Evolutionary conservation across 2,113 vertebrate genomes (phyloP).

Genomic region (Manacus vitellinus): DNA sequence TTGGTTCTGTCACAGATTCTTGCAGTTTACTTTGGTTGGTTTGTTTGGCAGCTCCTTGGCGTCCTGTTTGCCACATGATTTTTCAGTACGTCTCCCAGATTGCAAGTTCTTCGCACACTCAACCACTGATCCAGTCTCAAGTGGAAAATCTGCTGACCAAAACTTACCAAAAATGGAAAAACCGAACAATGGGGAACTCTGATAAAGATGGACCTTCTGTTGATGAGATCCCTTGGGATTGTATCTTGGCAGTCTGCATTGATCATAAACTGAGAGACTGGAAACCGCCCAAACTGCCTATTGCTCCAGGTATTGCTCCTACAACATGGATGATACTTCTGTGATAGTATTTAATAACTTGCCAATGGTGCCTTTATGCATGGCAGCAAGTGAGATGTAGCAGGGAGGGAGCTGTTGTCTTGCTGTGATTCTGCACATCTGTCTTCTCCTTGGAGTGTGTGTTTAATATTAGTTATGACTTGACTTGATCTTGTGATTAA

Average conservation of each 20-base stretch:
- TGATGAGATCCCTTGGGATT: constrained; percentile 86
- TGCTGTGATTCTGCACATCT: background rate
- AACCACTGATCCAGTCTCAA: constrained; percentile 87
- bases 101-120: constrained; percentile 75
- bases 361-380: background rate
- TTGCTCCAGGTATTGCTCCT: constrained; percentile 75
- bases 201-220: constrained; percentile 59
- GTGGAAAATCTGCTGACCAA: constrained; percentile 84
- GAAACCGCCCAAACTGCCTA: constrained; percentile 73
- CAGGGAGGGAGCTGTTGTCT: background rate
- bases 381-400: background rate
- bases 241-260: constrained; percentile 83
- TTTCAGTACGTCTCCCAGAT: constrained; percentile 82
- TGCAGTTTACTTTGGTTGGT: background rate
- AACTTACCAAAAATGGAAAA: constrained; percentile 69
- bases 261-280: constrained; percentile 93
- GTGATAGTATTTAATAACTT: background rate
- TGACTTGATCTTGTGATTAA: background rate
- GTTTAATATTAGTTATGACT: background rate
- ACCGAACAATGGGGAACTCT: background rate
- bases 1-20: background rate
- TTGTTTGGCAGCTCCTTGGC: constrained; percentile 81
- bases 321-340: background rate
- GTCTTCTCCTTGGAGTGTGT: background rate
- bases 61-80: constrained; percentile 81